Evolutionary conservation across 2,888 invertebrate species (phyloP).

Genomic region (Pristionchus maxplancki): DNA sequence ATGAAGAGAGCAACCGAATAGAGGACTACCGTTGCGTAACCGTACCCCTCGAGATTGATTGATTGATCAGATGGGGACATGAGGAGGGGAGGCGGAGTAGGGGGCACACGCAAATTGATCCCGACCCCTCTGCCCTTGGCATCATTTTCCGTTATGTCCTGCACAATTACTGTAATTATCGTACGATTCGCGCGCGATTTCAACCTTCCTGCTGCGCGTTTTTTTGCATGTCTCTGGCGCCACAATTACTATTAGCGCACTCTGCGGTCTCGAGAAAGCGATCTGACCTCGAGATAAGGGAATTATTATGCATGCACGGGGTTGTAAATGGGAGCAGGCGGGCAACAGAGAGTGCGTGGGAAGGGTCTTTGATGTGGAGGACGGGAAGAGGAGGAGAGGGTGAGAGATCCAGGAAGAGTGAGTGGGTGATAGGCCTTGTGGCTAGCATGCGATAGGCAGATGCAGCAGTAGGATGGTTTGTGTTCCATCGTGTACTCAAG

Average conservation of each 20-base stretch:
- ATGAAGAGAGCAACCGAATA: neutral
- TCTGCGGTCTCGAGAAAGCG: neutral
- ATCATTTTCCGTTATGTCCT: neutral
- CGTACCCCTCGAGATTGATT: slow-evolving; percentile 11
- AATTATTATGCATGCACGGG: neutral
- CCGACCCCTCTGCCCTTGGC: slow-evolving; percentile 11
- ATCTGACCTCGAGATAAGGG: slow-evolving; percentile 26
- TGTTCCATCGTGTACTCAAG: neutral
- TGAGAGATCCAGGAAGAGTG: neutral
- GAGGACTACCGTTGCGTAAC: slow-evolving; percentile 17
- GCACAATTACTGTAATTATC: neutral
- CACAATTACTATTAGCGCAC: neutral
- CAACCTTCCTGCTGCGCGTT: neutral
- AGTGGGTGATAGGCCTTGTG: neutral
- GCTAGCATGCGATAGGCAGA: neutral
- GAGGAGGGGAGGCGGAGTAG: neutral
- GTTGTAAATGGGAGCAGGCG: neutral
- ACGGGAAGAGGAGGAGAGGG: neutral
- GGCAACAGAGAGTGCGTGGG: neutral
- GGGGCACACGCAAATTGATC: neutral
- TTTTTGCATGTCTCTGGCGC: neutral
- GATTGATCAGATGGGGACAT: slow-evolving; percentile 30
- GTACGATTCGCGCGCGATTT: neutral
- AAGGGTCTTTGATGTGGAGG: slow-evolving; percentile 1
- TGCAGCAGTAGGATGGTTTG: neutral